Evolutionary conservation across 2,888 invertebrate genomes (phyloP), one percentile per base, ranked within the genome.

Genomic region (Spicauda simplicius): DNA sequence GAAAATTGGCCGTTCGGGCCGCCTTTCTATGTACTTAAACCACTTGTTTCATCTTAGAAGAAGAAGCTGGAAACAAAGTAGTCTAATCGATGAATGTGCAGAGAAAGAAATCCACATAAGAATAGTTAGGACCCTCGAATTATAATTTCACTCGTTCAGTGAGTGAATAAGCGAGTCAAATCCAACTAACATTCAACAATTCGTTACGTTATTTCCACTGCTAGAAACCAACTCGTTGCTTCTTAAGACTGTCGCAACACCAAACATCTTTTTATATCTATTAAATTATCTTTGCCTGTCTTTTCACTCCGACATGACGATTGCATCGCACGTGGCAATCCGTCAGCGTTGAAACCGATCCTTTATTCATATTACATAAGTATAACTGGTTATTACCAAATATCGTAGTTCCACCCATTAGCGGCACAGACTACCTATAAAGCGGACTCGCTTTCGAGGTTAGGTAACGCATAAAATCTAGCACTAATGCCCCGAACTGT

Each of bases 301-400:
- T n/a, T 45, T 45, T 11, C 10, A 7, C 8, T 37, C 37, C 10
- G 14, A 41, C 14, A 41, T 41, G 14, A 33, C 33, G 8, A 41
- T 41, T 41, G 14, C 14, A 41, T 41, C 41, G 41, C 41, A 14
- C 14, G 48, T 50, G 33, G 25, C 33, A 16, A 12, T 5, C 48
- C 59, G 48, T 50, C 20, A 11, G 25, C 50, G 48, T 48, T 48
- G 50, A 58, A 65, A 65, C 72, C 80, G 77, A 80, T 80, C 78
- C 74, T 78, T 76, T 74, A 78, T 71, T 41, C 65, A 70, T 55
- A 75, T 86, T 86, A 83, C 76, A 80, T 80, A 85, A 86, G 70
- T 71, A 73, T 84, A 85, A 86, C 74, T 87, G 81, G 86, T 83
- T 82, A 83, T 84, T 80, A 78, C 80, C 79, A 80, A 84, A 84